Percentiles rank a stretch among this genome's conserved stretches.
phyloP scores from a whole-genome alignment of 1,140 invertebrate species.

The Idris sp. region DNA sequence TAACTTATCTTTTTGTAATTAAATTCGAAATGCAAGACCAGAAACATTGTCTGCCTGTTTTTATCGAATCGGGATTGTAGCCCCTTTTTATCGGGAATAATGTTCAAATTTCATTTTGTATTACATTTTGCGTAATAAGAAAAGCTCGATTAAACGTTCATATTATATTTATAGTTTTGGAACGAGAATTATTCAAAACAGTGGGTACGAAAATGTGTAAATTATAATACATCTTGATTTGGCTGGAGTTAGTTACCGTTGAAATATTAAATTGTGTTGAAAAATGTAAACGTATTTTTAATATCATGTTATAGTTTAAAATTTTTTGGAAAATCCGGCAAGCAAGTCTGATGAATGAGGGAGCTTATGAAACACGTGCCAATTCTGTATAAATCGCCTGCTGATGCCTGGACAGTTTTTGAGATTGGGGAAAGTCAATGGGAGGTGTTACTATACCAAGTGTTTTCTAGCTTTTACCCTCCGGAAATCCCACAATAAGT shows the following conservation, averaged over 20 bases:
- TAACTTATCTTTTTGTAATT: conserved; percentile 8
- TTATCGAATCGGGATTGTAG: too few species aligned
- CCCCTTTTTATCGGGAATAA: too few species aligned
- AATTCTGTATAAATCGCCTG: conserved; percentile 31
- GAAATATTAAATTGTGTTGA: conserved; percentile 27
- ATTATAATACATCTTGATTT: too few species aligned
- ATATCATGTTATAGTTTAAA: conserved; percentile 23
- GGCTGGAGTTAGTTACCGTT: too few species aligned
- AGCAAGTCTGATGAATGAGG: conserved; percentile 40
- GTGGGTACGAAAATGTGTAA: too few species aligned
- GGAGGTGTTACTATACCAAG: conserved; percentile 41
- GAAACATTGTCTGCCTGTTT: too few species aligned
- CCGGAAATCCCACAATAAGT: conserved; percentile 19
- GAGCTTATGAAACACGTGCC: conserved; percentile 39
- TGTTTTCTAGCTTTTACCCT: conserved; percentile 45
- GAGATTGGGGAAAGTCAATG: conserved; percentile 5
- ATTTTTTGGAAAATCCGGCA: conserved; percentile 21
- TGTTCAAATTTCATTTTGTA: too few species aligned
- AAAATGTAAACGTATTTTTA: conserved; percentile 29
- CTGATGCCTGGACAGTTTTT: conserved; percentile 20
- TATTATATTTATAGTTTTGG: too few species aligned
- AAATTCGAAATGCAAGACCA: conserved; percentile 1
- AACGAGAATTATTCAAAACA: too few species aligned
- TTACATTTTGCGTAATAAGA: too few species aligned
- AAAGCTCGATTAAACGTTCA: too few species aligned